Evolutionary conservation across 2,797 vertebrate genomes (phyloP).

Genomic region (Syngnathus rostellatus): DNA sequence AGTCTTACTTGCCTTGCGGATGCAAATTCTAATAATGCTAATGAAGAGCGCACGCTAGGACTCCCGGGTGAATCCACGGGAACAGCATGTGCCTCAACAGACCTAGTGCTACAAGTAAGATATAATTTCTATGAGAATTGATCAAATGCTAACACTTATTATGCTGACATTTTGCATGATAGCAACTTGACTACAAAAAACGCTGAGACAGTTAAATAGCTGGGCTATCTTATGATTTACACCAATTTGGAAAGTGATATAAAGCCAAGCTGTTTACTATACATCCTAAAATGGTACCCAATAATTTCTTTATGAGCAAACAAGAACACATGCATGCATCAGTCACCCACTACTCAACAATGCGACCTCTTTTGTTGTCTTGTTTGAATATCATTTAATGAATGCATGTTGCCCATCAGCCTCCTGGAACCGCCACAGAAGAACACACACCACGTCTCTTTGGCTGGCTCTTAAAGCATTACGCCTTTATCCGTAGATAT

Average conservation of each 20-base stretch:
- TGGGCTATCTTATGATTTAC: too few relatives aligned
- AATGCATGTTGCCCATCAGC: slow-evolving; percentile 24
- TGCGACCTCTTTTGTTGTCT: slow-evolving; percentile 12
- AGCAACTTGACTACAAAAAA: too few relatives aligned
- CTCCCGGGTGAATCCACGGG: too few relatives aligned
- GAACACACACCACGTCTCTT: slow-evolving; percentile 32
- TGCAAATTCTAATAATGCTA: background rate
- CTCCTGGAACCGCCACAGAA: slow-evolving; percentile 34
- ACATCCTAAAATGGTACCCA: slow-evolving; percentile 11
- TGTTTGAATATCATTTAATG: slow-evolving; percentile 30
- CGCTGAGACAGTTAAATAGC: too few relatives aligned
- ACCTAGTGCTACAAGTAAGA: too few relatives aligned
- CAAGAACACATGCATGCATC: slow-evolving; percentile 23
- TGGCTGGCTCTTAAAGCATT: slow-evolving; percentile 55
- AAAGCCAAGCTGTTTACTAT: background rate
- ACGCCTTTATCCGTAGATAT: slow-evolving; percentile 62
- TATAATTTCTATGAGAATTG: too few relatives aligned
- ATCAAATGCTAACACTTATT: too few relatives aligned
- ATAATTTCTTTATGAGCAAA: slow-evolving; percentile 46
- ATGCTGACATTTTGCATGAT: too few relatives aligned
- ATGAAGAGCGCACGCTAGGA: too few relatives aligned
- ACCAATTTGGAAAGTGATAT: background rate
- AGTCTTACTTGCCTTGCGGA: background rate
- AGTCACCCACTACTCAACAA: slow-evolving; percentile 8
- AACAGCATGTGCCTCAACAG: too few relatives aligned